These are phyloP conservation scores for Gorsachius magnificus DNA, from an alignment of 2,797 vertebrate genomes.

Conservation along the genomic window DNA sequence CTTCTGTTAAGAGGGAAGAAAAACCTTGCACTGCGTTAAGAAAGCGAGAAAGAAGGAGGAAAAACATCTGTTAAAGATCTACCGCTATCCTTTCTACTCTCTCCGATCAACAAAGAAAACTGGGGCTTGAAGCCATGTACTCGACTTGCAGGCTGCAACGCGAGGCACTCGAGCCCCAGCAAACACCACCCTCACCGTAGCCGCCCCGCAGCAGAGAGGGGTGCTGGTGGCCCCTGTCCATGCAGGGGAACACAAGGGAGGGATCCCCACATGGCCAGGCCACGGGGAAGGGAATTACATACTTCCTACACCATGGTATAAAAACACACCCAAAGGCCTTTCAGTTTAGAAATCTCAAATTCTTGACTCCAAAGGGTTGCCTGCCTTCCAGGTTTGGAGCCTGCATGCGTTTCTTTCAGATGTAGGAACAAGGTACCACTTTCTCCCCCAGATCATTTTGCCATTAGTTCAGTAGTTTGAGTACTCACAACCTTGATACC, in stretches of 20 bases:
- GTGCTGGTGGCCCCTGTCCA: neutral
- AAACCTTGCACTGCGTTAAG: neutral
- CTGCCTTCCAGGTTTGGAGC: neutral
- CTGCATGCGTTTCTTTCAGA: neutral
- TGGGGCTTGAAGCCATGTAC: neutral
- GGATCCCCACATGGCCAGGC: neutral
- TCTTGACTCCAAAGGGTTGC: neutral
- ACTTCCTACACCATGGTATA: neutral
- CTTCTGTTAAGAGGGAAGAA: neutral
- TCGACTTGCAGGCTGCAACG: rapidly evolving
- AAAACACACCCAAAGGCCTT: neutral
- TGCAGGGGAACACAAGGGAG: neutral
- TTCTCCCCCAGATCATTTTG: neutral
- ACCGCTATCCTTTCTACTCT: neutral
- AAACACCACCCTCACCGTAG: rapidly evolving
- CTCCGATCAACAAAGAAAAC: rapidly evolving
- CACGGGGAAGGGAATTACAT: neutral
- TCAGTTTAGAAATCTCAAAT: neutral
- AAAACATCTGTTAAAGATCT: neutral
- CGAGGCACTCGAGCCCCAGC: rapidly evolving
- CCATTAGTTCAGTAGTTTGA: neutral
- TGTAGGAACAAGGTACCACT: neutral
- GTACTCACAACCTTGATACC: neutral
- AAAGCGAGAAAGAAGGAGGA: neutral
- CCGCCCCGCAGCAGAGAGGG: neutral